Base-by-base conservation (phyloP, 2,797 vertebrate genomes). In the Ceyx erithaca region DNA sequence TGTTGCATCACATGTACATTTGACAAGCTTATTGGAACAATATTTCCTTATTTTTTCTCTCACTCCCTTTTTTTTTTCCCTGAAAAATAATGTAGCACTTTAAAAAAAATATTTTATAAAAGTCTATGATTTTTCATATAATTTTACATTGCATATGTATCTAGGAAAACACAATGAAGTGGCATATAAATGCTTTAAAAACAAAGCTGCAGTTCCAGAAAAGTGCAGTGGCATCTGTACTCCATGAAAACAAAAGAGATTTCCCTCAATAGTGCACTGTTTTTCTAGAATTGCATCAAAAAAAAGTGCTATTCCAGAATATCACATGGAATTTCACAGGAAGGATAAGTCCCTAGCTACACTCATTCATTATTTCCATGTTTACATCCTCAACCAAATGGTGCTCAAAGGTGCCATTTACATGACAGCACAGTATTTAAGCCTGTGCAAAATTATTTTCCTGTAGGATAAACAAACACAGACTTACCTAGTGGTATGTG, bases 401-500 rank as follows among this genome's bases (percentile, higher is more conserved):
- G n/a, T 4, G 35, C 22, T 66, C 40, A 49, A 19, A 70, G 52
- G 0, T 19, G 14, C 17, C 7, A 75, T 28, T 45, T 33, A 46
- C 23, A 10, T 18, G 18, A 41, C 46, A 59, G 15, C 4, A 4
- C 8, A 7, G 12, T 5, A 9, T 6, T n/a, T 23, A 52, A 31
- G 49, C 7, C 79, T 3, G 6, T 12, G 12, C 40, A 58, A 23
- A 77, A 4, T 3, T 2, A 6, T 5, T 4, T 69, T 37, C 31
- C 41, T 40, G 46, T 1, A 9, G 8, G n/a, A 17, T 23, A 9
- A 35, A 10, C 5, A 3, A 12, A 12, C 2, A 4, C 40, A 71
- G 70, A 63, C 97, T 97, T 97, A 99, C 99, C 98, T 59, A 99
- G 59, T 58, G 98, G 97, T 62, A 99, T 61, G 9, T 99, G 98